These are phyloP conservation scores for Perognathus longimembris DNA, from an alignment of 2,113 vertebrate species.

Conservation along the genomic window DNA sequence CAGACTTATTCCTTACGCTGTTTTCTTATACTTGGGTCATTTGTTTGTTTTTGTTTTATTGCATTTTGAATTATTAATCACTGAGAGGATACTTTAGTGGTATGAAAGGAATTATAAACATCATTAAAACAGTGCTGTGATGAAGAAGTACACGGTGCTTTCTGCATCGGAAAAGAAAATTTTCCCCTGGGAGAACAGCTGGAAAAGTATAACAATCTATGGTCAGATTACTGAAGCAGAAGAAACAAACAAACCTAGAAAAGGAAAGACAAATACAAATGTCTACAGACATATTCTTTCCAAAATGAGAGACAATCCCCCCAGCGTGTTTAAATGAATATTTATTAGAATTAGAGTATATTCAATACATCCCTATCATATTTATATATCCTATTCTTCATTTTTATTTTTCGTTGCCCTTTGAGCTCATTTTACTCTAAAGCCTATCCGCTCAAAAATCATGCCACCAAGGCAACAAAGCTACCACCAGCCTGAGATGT, in stretches of 20 bases:
- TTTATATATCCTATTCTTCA: not conserved
- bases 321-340: not conserved
- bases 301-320: not conserved
- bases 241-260: not conserved
- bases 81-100: constrained; percentile 45
- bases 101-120: constrained; percentile 59
- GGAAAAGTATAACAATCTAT: not conserved
- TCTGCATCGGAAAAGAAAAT: not conserved
- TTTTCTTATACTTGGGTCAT: constrained; percentile 28
- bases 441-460: not conserved
- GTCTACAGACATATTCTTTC: not conserved
- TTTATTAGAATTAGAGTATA: not conserved
- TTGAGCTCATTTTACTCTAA: not conserved
- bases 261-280: not conserved
- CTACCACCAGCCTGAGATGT: not conserved
- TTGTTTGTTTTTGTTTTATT: constrained; percentile 69
- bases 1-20: constrained; percentile 36
- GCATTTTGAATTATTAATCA: constrained; percentile 71
- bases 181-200: not conserved
- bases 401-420: not conserved
- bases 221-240: constrained; percentile 17
- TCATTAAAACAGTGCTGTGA: not conserved
- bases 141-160: constrained; percentile 17
- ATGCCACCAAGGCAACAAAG: not conserved
- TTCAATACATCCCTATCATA: not conserved